Base-by-base conservation (phyloP, 1,140 invertebrate genomes). In the Cydia splendana region DNA sequence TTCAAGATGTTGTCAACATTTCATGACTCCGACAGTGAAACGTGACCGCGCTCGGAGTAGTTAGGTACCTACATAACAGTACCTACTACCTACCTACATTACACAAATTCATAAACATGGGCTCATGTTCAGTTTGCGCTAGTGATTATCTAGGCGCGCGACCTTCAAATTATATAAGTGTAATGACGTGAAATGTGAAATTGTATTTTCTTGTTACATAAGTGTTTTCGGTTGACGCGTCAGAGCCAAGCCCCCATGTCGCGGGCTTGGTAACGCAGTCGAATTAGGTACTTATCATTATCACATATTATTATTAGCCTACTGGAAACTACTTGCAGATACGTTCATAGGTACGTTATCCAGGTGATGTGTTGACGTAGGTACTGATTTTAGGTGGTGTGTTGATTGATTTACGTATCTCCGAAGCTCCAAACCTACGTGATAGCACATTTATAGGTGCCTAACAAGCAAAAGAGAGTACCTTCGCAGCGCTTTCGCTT, bases 171-270 rank as follows among this genome's bases (percentile, higher is more conserved):
- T 71, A 71, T 71, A 71, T 45, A 71, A 71, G 24, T 38, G 6
- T 10, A 18, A 38, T 71, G 53, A 77, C 18, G 20, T 57, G 57
- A 24, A 62, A 62, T 24, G 20, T 57, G 57, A 24, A 62, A 62
- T 24, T 76, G 69, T 77, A 75, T 65, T 76, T 78, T 45, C 65
- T 67, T 30, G 77, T 81, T 80, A 75, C 78, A 76, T 62, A 80
- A 79, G 42, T 24, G 57, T 65, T 18, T 82, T 76, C 81, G 77
- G 79, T 62, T 20, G 15, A 28, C 48, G 75, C 90, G 90, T 91
- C 85, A 89, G 74, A 83, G 83, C 87, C 89, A 84, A 88, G 87
- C 90, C 90, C 82, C 84, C 84, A 82, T 18, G 83, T 87, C 88
- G 84, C 84, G 78, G 84, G 67, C 67, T 71, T 71, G 30, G 67